Base-by-base conservation (phyloP, 2,888 invertebrate genomes). In the Campopleginae sp. region DNA sequence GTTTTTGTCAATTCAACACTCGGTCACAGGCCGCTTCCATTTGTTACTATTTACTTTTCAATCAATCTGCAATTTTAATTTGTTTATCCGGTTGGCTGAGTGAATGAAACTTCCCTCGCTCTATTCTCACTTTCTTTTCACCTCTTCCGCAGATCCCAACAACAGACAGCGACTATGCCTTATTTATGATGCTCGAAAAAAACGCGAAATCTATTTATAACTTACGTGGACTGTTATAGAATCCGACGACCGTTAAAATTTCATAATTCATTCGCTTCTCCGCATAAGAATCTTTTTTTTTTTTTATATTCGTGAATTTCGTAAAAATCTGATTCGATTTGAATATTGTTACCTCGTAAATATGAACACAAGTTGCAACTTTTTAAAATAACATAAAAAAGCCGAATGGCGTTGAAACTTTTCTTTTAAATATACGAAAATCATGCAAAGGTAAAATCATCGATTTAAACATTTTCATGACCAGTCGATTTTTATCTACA, bases 91-190 rank as follows among this genome's bases (percentile, higher is more conserved):
- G n/a, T 48, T 48, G n/a, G 7, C 5, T 27, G 44, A 42, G 1
- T 2, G 12, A 42, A 7, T 8, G 17, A 68, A 68, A 27, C 12
- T 23, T 14, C 1, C 8, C 17, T 23, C 27, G 17, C 46, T 46
- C 46, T 46, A 31, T 68, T 71, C 51, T 33, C 31, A 71, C 71
- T 48, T 51, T 71, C 71, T 31, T n/a, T 71, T n/a, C 46, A 14
- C 0, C 17, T 48, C 31, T 17, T 31, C 31, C 44, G 27, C 27
- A 48, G 14, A 23, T 66, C 42, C 23, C 5, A 42, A 23, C 42
- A 23, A 12, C 23, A 42, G 12, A 38, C 38, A 63, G n/a, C 63
- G n/a, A 27, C 31, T 12, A 38, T 42, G 38, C 7, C 6, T 23
- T 66, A 66, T 42, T 23, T 66, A 66, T 66, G 66, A 38, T 27